Base-by-base conservation (phyloP, 2,888 invertebrate species). In the Stramonita haemastoma region DNA sequence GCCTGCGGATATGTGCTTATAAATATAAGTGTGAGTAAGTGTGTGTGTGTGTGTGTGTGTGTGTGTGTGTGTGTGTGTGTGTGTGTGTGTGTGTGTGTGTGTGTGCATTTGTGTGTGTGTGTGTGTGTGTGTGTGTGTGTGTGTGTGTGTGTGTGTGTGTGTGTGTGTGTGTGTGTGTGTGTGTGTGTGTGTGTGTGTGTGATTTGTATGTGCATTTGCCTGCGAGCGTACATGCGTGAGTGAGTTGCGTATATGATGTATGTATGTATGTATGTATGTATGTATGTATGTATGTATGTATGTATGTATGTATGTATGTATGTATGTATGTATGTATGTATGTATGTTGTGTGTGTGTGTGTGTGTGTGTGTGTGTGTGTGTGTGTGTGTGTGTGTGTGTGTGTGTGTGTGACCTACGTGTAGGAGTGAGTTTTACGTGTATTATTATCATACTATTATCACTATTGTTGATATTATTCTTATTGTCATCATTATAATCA, bases 111-210 rank as follows among this genome's bases (percentile, higher is more conserved):
- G 46, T 85, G 46, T n/a, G 46, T 85, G 46, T n/a, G 46, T 85
- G 85, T 22, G 85, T 56, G 46, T 13, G 81, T 29, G 32, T 81
- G 36, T 81, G 19, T 81, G 32, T 81, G 29, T 29, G 32, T 81
- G 32, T 81, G 36, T 29, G 36, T 29, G 36, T 17, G 32, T 36
- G 32, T 81, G 81, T 81, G 81, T 29, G 81, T 17, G 81, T 29
- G 29, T 19, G 15, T 81, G 57, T 86, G 60, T 86, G 86, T 86
- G 60, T 86, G 86, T 57, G 60, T n/a, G 86, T 57, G 60, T 32
- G 86, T 60, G 26, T 70, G 70, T 70, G 34, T 34, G 11, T 66
- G 32, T 66, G 70, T 86, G 19, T 29, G 86, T 66, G 32, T 60
- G 70, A 26, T 66, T 29, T 22, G 57, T 22, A 29, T 34, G 56